Conservation (phyloP, 1,140 invertebrate species). For the Drosophila eugracilis region DNA sequence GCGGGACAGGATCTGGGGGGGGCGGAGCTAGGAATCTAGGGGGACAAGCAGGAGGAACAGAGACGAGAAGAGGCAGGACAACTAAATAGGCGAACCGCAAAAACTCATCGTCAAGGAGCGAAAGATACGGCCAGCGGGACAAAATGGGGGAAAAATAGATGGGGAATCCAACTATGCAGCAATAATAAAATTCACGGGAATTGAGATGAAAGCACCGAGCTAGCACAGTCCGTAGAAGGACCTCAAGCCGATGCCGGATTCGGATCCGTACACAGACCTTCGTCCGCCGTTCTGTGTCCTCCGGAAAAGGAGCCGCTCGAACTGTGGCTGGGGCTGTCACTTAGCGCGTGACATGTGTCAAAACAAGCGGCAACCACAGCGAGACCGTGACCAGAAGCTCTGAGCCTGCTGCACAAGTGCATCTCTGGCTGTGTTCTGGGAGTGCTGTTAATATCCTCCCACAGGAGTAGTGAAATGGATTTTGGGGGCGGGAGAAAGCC, state of each 20-base stretch:
- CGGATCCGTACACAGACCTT: background rate
- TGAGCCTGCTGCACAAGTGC: conserved; percentile 31
- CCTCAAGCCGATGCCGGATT: conserved; percentile 12
- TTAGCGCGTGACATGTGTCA: conserved; percentile 67
- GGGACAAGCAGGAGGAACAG: conserved; percentile 3
- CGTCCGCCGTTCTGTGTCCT: background rate
- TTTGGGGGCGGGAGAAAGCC: conserved; percentile 6
- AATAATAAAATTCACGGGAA: conserved; percentile 80
- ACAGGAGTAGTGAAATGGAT: conserved; percentile 15
- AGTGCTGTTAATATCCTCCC: conserved; percentile 44
- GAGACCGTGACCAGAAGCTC: conserved; percentile 37
- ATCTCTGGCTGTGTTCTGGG: conserved; percentile 10
- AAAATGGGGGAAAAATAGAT: conserved; percentile 9
- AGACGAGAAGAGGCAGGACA: conserved; percentile 30
- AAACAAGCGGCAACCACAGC: conserved; percentile 56
- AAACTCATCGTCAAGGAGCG: conserved; percentile 62
- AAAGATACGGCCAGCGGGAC: conserved; percentile 34
- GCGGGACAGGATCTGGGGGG: conserved; percentile 15
- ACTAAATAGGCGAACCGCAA: conserved; percentile 66
- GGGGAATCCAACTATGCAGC: conserved; percentile 49
- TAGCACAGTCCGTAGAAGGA: background rate
- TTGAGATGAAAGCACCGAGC: conserved; percentile 59
- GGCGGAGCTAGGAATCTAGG: background rate
- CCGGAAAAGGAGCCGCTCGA: conserved; percentile 32
- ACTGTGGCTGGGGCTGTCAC: conserved; percentile 58